A percentile compares a stretch with the other conserved stretches of the same genome.
Evolutionary conservation across 2,113 vertebrate genomes (phyloP).

Genomic region (Lepidothrix coronata): DNA sequence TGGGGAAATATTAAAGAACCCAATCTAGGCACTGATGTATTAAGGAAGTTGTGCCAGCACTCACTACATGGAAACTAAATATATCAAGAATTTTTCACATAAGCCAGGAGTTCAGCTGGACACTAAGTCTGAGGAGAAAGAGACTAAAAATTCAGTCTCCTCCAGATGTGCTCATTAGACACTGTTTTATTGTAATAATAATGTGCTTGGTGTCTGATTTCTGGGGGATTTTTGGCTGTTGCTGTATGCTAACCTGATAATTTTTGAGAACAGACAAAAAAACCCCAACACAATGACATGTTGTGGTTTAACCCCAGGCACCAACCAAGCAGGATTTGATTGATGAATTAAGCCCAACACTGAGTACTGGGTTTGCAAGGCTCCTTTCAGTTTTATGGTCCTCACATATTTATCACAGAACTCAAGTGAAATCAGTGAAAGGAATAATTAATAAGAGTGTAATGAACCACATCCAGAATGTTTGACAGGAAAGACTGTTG

Average conservation of each 20-base stretch:
- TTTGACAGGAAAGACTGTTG: neutral
- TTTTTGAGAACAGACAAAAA: neutral
- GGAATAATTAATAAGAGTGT: neutral
- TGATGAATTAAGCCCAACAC: neutral
- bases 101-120: neutral
- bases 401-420: neutral
- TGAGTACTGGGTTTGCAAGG: neutral
- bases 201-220: neutral
- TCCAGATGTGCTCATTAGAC: neutral
- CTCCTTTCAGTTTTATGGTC: neutral
- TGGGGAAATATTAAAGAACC: neutral
- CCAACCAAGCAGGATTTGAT: neutral
- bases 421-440: neutral
- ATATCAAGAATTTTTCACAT: neutral
- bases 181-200: neutral
- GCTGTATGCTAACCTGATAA: neutral
- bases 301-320: neutral
- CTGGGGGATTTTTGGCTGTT: neutral
- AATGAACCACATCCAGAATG: neutral
- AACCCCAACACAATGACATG: neutral
- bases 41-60: neutral
- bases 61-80: neutral
- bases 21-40: neutral
- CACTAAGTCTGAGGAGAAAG: neutral
- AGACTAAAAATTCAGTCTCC: neutral